A percentile compares a stretch with the other conserved stretches of the same genome.
These are phyloP conservation scores for Cryptotis parvus DNA, from an alignment of 2,113 vertebrate species.

Conservation along the genomic window DNA sequence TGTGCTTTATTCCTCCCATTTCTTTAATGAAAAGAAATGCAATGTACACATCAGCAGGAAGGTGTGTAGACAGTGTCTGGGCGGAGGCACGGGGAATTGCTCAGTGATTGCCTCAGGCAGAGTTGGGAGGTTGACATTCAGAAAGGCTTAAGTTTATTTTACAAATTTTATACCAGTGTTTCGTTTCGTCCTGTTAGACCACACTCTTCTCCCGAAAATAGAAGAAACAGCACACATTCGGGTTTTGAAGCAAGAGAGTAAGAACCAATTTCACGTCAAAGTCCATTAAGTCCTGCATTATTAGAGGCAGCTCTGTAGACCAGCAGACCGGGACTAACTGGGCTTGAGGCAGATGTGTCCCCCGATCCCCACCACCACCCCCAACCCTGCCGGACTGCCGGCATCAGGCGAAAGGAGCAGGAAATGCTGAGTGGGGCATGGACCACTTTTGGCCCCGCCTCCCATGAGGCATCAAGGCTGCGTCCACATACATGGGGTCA, in stretches of 20 bases:
- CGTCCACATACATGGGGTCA: background rate
- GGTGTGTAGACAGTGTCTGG: background rate
- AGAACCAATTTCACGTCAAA: background rate
- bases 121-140: background rate
- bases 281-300: background rate
- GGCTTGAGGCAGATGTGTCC: background rate
- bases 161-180: background rate
- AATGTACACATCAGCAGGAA: too few relatives aligned
- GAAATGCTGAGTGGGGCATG: too few relatives aligned
- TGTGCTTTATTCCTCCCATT: background rate
- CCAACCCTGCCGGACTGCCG: fast-evolving
- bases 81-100: background rate
- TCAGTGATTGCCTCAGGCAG: background rate
- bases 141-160: slow-evolving; percentile 19
- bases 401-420: fast-evolving
- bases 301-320: background rate
- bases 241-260: background rate
- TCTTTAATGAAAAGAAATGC: background rate
- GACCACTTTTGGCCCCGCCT: fast-evolving
- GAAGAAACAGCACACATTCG: background rate
- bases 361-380: fast-evolving
- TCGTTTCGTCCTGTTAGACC: background rate
- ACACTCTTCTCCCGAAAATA: background rate
- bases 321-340: background rate
- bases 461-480: background rate